These are phyloP conservation scores for Ceratosolen fusciceps DNA, from an alignment of 1,140 invertebrate genomes.

Conservation along the genomic window DNA sequence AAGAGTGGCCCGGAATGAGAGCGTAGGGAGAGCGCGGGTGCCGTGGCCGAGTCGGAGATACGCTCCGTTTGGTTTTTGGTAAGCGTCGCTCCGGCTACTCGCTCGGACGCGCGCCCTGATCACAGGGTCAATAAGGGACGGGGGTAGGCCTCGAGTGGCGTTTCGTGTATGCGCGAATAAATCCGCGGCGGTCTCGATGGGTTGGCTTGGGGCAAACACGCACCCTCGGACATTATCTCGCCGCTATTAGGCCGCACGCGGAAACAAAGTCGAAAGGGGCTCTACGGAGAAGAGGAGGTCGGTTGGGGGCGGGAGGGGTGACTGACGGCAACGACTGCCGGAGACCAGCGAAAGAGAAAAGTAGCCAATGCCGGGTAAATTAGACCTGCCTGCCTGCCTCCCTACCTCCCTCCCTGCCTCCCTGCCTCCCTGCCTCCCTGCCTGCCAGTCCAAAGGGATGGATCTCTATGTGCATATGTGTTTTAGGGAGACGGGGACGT, in stretches of 20 bases:
- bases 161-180: constrained; percentile 63
- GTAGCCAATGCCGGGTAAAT: not conserved
- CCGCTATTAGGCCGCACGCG: not conserved
- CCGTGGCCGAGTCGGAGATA: not conserved
- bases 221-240: constrained; percentile 23
- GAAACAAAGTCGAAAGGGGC: constrained; percentile 19
- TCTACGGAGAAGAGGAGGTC: not conserved
- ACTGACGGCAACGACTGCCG: too few species aligned
- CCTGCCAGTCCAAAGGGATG: not conserved
- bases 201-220: not conserved
- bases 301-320: too few species aligned
- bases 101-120: constrained; percentile 14
- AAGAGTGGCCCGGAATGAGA: not conserved
- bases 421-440: too few species aligned
- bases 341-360: constrained; percentile 25
- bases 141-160: constrained; percentile 58
- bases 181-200: constrained; percentile 60
- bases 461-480: too few species aligned
- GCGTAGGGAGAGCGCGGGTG: too few species aligned
- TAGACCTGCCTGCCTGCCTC: too few species aligned
- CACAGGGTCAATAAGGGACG: not conserved
- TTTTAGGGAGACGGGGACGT: not conserved
- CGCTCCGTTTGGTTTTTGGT: constrained; percentile 11
- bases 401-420: too few species aligned
- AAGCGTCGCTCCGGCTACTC: not conserved